These are phyloP conservation scores for Neotoxoptera formosana DNA, from an alignment of 1,140 invertebrate species.

Conservation along the genomic window DNA sequence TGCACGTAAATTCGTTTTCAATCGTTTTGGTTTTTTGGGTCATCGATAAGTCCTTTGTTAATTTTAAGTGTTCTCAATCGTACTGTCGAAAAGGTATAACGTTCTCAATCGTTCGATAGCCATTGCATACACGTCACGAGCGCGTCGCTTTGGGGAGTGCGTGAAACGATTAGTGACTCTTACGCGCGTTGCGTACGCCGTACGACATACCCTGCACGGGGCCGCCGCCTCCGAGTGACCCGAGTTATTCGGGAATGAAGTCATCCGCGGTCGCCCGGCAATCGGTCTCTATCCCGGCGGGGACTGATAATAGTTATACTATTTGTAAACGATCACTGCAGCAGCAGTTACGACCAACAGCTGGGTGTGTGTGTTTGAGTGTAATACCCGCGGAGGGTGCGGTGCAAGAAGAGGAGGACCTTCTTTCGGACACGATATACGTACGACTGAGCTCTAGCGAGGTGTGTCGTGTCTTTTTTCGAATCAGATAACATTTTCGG, in stretches of 20 bases:
- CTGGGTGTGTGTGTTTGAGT: not conserved
- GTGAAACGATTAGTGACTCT: not conserved
- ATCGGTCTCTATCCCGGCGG: slow-evolving; percentile 9
- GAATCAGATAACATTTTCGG: slow-evolving; percentile 38
- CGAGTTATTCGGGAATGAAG: slow-evolving; percentile 12
- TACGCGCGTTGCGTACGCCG: too few relatives aligned
- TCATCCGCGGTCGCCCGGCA: not conserved
- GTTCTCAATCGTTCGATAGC: too few relatives aligned
- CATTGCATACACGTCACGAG: not conserved
- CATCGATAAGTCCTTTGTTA: too few relatives aligned
- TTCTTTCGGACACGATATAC: not conserved
- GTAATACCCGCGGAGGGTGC: not conserved
- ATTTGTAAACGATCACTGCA: slow-evolving; percentile 8
- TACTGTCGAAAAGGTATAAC: too few relatives aligned
- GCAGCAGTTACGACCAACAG: not conserved
- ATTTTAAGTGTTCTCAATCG: too few relatives aligned
- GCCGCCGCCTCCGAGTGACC: not conserved
- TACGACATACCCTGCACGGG: not conserved
- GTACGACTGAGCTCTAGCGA: not conserved
- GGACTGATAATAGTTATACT: too few relatives aligned
- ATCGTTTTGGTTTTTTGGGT: too few relatives aligned
- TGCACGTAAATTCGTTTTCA: too few relatives aligned
- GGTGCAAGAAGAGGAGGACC: not conserved
- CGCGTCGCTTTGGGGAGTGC: not conserved
- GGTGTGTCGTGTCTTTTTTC: not conserved